Conservation (phyloP, 2,888 invertebrate genomes). For the Nysson spinosus region DNA sequence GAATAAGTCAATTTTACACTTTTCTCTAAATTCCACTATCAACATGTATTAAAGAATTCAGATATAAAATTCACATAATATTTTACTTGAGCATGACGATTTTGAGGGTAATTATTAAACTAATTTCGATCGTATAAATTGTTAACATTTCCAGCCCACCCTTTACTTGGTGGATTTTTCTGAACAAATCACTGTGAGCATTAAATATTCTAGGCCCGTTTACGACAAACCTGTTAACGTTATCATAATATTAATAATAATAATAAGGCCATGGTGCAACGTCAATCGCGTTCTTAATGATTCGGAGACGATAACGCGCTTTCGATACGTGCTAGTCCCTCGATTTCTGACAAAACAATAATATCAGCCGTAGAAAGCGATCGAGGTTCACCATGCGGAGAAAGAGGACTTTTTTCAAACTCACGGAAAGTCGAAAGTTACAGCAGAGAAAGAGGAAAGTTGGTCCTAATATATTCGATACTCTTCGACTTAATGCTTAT, state of each 20-base stretch:
- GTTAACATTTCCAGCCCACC: too few relatives aligned
- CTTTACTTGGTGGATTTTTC: too few relatives aligned
- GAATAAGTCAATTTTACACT: too few relatives aligned
- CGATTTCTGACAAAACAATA: constrained; percentile 11
- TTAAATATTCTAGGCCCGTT: background rate
- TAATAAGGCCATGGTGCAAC: constrained; percentile 66
- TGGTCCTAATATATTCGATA: constrained; percentile 28
- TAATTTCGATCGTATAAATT: constrained; percentile 4
- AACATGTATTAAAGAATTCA: too few relatives aligned
- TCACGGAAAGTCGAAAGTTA: constrained; percentile 3
- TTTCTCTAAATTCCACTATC: too few relatives aligned
- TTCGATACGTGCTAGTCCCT: constrained; percentile 5
- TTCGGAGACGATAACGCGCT: constrained; percentile 14
- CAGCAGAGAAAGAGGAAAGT: constrained; percentile 10
- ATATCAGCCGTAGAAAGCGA: constrained; percentile 67
- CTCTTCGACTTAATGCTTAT: constrained; percentile 3
- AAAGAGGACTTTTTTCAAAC: constrained; percentile 5
- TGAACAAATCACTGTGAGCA: background rate
- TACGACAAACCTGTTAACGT: background rate
- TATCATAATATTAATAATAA: constrained; percentile 11
- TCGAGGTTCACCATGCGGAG: constrained; percentile 71
- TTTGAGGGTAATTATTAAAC: too few relatives aligned
- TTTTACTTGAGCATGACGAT: too few relatives aligned
- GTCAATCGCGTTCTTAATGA: constrained; percentile 72
- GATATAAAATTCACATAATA: too few relatives aligned